These are phyloP conservation scores for Scortum barcoo DNA, from an alignment of 2,113 vertebrate genomes.

Conservation along the genomic window DNA sequence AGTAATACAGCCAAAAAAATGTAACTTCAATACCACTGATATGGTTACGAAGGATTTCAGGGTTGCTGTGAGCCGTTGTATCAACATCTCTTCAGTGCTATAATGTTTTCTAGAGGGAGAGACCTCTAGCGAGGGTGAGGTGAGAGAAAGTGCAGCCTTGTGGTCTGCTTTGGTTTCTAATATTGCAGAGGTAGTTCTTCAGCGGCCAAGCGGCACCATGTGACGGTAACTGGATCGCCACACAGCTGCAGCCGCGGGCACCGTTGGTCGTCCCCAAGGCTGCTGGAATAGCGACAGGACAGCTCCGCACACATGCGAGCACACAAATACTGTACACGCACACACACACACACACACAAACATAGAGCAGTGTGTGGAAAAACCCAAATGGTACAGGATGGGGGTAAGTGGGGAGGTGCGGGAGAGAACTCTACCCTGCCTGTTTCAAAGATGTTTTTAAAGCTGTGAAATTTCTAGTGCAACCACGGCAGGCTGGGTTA, in stretches of 20 bases:
- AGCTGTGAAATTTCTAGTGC: constrained; percentile 81
- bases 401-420: constrained; percentile 64
- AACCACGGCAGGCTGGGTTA: constrained; percentile 64
- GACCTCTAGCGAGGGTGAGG: constrained; percentile 42
- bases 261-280: constrained; percentile 73
- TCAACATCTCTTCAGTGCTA: constrained; percentile 34
- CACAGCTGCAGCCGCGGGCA: constrained; percentile 79
- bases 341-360: no score
- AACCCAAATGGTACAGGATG: constrained; percentile 76
- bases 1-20: neutral
- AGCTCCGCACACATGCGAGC: constrained; percentile 43
- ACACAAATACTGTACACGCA: constrained; percentile 46
- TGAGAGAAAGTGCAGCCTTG: constrained; percentile 68
- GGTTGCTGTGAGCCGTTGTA: neutral
- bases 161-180: constrained; percentile 78
- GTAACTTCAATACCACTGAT: neutral
- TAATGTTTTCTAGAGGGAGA: constrained; percentile 49
- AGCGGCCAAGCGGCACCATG: constrained; percentile 78
- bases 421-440: constrained; percentile 79
- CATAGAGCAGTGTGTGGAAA: constrained; percentile 66
- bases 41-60: constrained; percentile 1
- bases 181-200: constrained; percentile 81
- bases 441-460: constrained; percentile 86
- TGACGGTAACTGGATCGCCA: constrained; percentile 79
- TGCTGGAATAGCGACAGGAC: constrained; percentile 70